Conservation (phyloP, 2,113 vertebrate species). For the Clupea harengus region DNA sequence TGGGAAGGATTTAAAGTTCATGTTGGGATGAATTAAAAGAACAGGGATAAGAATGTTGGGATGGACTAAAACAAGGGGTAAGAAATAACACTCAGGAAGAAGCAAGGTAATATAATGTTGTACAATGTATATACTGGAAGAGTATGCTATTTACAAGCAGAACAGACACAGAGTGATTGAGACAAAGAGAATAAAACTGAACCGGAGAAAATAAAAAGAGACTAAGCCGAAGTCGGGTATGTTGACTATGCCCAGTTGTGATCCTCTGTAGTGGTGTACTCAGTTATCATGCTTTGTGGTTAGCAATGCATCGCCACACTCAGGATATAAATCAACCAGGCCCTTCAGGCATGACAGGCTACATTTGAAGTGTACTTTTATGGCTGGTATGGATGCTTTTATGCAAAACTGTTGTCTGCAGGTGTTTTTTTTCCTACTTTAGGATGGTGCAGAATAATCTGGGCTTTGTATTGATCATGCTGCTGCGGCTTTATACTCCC, state of each 20-base stretch:
- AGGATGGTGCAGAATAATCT: background rate
- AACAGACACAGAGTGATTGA: background rate
- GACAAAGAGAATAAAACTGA: background rate
- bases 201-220: background rate
- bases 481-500: background rate
- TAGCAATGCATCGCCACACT: background rate
- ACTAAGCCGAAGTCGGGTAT: background rate
- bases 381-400: background rate
- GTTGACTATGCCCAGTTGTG: background rate
- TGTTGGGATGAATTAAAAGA: background rate
- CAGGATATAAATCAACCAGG: background rate
- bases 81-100: background rate
- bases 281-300: background rate
- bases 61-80: background rate
- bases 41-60: background rate
- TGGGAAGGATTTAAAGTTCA: background rate
- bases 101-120: background rate
- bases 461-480: background rate
- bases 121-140: background rate
- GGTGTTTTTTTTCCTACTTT: background rate
- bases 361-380: background rate
- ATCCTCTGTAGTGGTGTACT: background rate
- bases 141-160: background rate
- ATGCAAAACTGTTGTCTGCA: slow-evolving; percentile 1
- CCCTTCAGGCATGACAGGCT: background rate